Conservation (phyloP, 1,140 invertebrate genomes). For the Vollenhovia emeryi region DNA sequence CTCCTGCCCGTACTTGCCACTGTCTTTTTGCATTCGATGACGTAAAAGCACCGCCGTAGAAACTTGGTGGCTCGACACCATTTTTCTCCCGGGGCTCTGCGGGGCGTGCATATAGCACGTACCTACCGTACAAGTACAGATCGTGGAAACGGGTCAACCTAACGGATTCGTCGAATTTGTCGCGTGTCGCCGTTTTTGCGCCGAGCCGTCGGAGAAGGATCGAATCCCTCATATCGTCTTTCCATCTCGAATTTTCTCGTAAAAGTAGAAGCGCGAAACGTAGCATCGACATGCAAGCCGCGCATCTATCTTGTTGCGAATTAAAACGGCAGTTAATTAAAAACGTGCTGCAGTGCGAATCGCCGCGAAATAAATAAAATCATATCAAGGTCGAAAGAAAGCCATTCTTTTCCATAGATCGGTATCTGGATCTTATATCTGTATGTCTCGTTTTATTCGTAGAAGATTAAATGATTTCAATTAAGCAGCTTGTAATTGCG, state of each 20-base stretch:
- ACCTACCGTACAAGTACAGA: not conserved
- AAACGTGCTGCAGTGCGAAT: slow-evolving; percentile 11
- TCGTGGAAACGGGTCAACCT: slow-evolving; percentile 40
- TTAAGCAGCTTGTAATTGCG: not conserved
- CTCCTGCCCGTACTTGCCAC: not conserved
- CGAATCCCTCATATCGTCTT: not conserved
- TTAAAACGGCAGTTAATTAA: slow-evolving; percentile 47
- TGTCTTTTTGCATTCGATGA: slow-evolving; percentile 48
- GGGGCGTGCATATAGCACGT: slow-evolving; percentile 7
- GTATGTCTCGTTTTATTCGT: not conserved
- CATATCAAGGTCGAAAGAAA: slow-evolving; percentile 25
- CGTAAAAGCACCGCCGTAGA: slow-evolving; percentile 17
- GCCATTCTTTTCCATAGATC: slow-evolving; percentile 12
- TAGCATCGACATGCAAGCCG: not conserved
- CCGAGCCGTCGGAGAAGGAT: slow-evolving; percentile 1
- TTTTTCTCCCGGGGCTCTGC: slow-evolving; percentile 6
- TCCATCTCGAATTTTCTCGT: not conserved
- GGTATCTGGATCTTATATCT: not conserved
- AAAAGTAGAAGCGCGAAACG: slow-evolving; percentile 6
- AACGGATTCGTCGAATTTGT: slow-evolving; percentile 35
- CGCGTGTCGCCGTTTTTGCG: slow-evolving; percentile 21
- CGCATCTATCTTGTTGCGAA: slow-evolving; percentile 11
- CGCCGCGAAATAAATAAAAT: slow-evolving; percentile 8
- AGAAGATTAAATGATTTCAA: not conserved
- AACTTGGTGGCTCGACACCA: slow-evolving; percentile 8